phyloP scores from a whole-genome alignment of 2,888 invertebrate genomes.

The Stegana nigrithorax region DNA sequence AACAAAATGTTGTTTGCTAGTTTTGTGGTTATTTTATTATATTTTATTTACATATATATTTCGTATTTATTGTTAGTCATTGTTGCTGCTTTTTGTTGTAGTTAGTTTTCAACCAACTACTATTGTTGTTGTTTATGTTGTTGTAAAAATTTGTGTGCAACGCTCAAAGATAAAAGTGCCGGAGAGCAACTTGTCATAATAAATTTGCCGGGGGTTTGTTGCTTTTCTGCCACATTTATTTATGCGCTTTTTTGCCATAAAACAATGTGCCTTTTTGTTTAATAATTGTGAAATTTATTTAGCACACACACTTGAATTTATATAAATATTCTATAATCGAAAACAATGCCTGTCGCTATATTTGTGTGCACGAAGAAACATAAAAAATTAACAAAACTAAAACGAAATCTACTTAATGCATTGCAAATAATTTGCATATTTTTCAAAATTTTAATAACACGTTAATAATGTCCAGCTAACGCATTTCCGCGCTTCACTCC shows the following conservation, averaged over 20 bases:
- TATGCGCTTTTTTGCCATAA: constrained; percentile 50
- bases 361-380: background rate
- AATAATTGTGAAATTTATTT: constrained; percentile 53
- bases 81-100: background rate
- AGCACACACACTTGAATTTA: background rate
- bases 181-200: constrained; percentile 67
- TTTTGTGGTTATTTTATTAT: constrained; percentile 52
- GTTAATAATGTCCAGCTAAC: constrained; percentile 14
- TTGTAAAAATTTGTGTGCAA: constrained; percentile 55
- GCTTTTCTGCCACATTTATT: constrained; percentile 41
- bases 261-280: constrained; percentile 57
- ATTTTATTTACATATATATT: constrained; percentile 15
- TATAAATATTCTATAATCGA: too few relatives aligned
- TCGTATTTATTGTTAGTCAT: background rate
- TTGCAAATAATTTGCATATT: background rate
- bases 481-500: background rate
- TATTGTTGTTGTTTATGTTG: constrained; percentile 23
- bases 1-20: constrained; percentile 37
- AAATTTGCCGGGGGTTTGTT: constrained; percentile 48
- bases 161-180: constrained; percentile 63
- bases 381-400: background rate
- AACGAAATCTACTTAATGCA: background rate
- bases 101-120: constrained; percentile 15
- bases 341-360: too few relatives aligned
- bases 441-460: constrained; percentile 14